Base-by-base conservation (phyloP, 2,113 vertebrate genomes). In the Pituophis catenifer region DNA sequence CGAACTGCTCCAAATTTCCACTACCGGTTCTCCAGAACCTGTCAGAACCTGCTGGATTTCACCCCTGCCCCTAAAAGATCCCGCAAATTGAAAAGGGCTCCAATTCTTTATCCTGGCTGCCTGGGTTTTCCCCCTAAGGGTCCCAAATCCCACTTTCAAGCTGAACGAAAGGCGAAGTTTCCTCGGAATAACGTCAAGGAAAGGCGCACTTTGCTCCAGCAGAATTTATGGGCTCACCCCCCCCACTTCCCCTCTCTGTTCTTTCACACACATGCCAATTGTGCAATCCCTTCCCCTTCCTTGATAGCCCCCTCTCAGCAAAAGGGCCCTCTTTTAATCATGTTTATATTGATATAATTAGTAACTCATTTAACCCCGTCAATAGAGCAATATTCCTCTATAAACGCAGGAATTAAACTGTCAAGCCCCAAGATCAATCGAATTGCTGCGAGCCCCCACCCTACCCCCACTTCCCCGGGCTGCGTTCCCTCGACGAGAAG, bases 261-360 rank as follows among this genome's bases (percentile, higher is more conserved):
- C 10, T 52, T 0, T n/a, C 29, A 2, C 11, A 3, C 2, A 19
- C 0, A 3, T 52, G 75, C 26, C 81, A 93, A 86, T 94, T 96
- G 95, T 95, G 96, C 95, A 97, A 96, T 48, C 21, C 0, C 86
- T 0, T 24, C 0, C 90, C 89, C 95, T 93, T 95, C 94, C 95
- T 94, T 94, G 95, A 94, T 1, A 0, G 95, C 96, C 95, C 95
- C 96, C 95, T 96, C 88, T 48, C 13, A 93, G 96, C 96, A 95
- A 96, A 96, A 95, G 96, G 94, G 94, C 92, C 96, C 97, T 96
- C 8, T 75, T 97, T 96, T 96, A 97, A 97, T 97, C 95, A 92
- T 96, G 96, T 97, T 96, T 96, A 95, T 95, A 97, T 97, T 97
- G 97, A 97, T 97, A 97, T 97, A 97, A 97, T 97, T 97, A 97